phyloP scores from a whole-genome alignment of 2,113 vertebrate species.

The Rhea americana region DNA sequence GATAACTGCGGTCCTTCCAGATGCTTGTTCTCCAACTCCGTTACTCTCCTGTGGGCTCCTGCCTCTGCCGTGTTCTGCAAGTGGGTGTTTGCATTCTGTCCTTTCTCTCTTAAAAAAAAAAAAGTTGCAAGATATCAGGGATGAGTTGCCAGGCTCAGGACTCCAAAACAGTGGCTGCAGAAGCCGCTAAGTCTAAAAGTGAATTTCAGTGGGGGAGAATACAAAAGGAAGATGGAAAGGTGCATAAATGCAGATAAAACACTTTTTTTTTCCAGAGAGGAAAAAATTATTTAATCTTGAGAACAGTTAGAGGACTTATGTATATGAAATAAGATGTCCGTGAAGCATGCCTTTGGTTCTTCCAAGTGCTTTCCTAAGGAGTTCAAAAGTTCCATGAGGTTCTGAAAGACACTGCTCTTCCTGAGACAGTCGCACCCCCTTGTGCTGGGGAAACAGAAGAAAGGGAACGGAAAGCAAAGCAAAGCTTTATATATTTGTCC shows the following conservation, averaged over 20 bases:
- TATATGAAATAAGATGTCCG: not conserved
- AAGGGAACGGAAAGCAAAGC: not conserved
- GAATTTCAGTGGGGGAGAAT: not conserved
- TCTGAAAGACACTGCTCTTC: not conserved
- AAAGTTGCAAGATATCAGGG: not conserved
- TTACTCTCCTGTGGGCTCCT: not conserved
- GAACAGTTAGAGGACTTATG: not conserved
- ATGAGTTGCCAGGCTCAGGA: not conserved
- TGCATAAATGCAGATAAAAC: not conserved
- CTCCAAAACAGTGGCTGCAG: not conserved
- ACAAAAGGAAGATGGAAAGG: not conserved
- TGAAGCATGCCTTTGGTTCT: not conserved
- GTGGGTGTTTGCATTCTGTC: not conserved
- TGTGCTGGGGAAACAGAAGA: not conserved
- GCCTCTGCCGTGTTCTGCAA: not conserved
- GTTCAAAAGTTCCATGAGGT: not conserved
- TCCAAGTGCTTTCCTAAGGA: not conserved
- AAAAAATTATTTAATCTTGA: not conserved
- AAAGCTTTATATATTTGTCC: not conserved
- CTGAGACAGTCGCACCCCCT: not conserved
- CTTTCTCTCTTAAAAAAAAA: not conserved
- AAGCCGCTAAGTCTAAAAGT: not conserved
- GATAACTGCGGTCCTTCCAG: not conserved
- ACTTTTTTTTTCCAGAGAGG: not conserved
- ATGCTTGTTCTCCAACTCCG: not conserved